Conservation (phyloP, 2,113 vertebrate genomes). For the Cynopterus brachyotis region DNA sequence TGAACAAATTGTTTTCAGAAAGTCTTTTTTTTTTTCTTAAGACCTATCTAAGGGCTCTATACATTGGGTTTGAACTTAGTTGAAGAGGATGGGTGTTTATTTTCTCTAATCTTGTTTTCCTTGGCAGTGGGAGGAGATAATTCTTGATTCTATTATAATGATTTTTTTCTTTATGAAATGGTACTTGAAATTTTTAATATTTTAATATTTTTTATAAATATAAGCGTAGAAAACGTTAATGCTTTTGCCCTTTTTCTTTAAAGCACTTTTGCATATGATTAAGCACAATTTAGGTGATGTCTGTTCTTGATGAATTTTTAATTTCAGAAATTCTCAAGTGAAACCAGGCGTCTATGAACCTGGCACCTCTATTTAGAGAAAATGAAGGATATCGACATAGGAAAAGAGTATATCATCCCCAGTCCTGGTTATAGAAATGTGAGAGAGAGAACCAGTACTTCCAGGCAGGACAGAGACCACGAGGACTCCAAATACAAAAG, state of each 20-base stretch:
- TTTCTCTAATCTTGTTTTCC: background rate
- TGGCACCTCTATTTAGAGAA: constrained; percentile 82
- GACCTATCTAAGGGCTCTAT: background rate
- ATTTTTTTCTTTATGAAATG: background rate
- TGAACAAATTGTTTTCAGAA: background rate
- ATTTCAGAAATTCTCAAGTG: constrained; percentile 71
- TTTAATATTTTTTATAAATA: background rate
- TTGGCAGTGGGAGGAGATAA: background rate
- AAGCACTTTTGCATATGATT: background rate
- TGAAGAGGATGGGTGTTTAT: background rate
- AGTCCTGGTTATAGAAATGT: constrained; percentile 88
- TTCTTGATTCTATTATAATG: background rate
- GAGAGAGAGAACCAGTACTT: constrained; percentile 80
- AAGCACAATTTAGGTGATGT: background rate
- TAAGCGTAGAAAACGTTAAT: background rate
- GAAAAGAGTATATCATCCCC: constrained; percentile 90
- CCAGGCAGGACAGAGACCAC: constrained; percentile 78
- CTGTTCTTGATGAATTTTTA: constrained; percentile 55
- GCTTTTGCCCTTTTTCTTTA: constrained; percentile 15
- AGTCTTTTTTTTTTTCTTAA: background rate
- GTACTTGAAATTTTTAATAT: background rate
- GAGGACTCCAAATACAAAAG: constrained; percentile 83
- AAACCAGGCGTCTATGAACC: constrained; percentile 67
- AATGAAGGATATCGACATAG: constrained; percentile 95
- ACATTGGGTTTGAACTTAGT: background rate